A percentile compares a stretch with the other conserved stretches of the same genome.
phyloP scores from a whole-genome alignment of 1,140 invertebrate species.

The Proales similis region DNA sequence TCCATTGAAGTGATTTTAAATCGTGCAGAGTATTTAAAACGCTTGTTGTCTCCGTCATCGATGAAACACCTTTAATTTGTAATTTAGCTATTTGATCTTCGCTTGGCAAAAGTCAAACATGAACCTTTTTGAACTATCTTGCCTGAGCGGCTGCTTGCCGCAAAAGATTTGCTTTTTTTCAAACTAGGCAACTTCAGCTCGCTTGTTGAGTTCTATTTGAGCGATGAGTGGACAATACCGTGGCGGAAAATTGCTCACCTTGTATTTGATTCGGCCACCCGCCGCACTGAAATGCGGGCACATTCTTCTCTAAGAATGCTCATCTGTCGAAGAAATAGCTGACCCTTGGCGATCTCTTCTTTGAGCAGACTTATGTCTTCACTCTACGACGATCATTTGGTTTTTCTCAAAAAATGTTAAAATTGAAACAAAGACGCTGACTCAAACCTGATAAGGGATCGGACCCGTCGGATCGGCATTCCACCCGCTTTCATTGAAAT shows the following conservation, averaged over 20 bases:
- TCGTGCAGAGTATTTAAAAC: slow-evolving; percentile 40
- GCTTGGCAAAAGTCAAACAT: background rate
- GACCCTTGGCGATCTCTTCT: slow-evolving; percentile 45
- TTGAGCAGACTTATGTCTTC: slow-evolving; percentile 50
- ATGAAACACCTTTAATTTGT: slow-evolving; percentile 35
- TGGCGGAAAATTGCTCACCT: slow-evolving; percentile 3
- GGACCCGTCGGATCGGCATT: slow-evolving; percentile 41
- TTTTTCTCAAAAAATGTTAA: background rate
- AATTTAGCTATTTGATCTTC: background rate
- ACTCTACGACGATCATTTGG: slow-evolving; percentile 42
- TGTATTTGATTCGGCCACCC: slow-evolving; percentile 40
- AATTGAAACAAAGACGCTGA: slow-evolving; percentile 3
- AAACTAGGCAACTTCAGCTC: too few species aligned
- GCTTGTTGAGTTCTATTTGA: too few species aligned
- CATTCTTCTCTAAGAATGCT: slow-evolving; percentile 50
- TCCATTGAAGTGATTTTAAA: slow-evolving; percentile 44
- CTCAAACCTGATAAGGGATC: slow-evolving; percentile 47
- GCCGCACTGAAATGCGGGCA: slow-evolving; percentile 44
- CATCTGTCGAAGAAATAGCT: slow-evolving; percentile 45
- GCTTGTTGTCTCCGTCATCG: slow-evolving; percentile 45
- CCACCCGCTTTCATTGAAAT: slow-evolving; percentile 46
- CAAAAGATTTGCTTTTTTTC: too few species aligned
- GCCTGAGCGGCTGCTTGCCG: too few species aligned
- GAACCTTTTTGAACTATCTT: too few species aligned
- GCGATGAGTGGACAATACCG: too few species aligned